Evolutionary conservation across 2,888 invertebrate species (phyloP), one percentile per base, ranked within the genome.

Genomic region (Chelonus formosanus): DNA sequence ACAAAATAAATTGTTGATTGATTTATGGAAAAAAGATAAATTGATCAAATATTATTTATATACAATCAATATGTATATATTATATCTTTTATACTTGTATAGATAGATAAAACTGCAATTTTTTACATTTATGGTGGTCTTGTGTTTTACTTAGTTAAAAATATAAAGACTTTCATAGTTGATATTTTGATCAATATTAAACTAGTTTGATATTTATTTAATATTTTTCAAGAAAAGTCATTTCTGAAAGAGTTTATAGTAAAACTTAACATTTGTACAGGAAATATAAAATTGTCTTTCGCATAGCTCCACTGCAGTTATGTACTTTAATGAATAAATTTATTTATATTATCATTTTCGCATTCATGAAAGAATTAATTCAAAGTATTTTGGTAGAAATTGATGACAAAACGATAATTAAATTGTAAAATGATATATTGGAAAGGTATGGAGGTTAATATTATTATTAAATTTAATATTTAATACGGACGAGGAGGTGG

Each of bases 401-500:
- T 20, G 20, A 20, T 20, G 20, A 20, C 1, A 20, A 20, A 20
- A 20, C 20, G 48, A 32, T 10, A 60, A 61, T 20, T 61, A 20
- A 32, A 53, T 10, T 40, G 1, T 40, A 3, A 40, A 4, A 40
- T 40, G 40, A 40, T 40, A 40, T 40, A 40, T 6, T 40, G 40
- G 6, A 40, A 40, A 6, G 6, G 6, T 40, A 5, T 40, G 40
- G 6, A 40, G 2, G 20, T 20, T 20, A 66, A 5, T 47, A 63
- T 63, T 54, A 69, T 63, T 50, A 47, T 58, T 69, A 55, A 57
- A 65, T 43, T 63, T 65, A 66, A 58, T 54, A 55, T 36, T 78
- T 77, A 82, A 69, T 80, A 82, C 3, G 82, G 82, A 70, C 82
- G 81, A 55, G 81, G 82, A 8, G 89, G 90, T 53, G 90, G 89